Percentiles rank a stretch among this genome's conserved stretches.
These are phyloP conservation scores for Diplogasteroides magnus DNA, from an alignment of 1,140 invertebrate genomes.

Conservation along the genomic window DNA sequence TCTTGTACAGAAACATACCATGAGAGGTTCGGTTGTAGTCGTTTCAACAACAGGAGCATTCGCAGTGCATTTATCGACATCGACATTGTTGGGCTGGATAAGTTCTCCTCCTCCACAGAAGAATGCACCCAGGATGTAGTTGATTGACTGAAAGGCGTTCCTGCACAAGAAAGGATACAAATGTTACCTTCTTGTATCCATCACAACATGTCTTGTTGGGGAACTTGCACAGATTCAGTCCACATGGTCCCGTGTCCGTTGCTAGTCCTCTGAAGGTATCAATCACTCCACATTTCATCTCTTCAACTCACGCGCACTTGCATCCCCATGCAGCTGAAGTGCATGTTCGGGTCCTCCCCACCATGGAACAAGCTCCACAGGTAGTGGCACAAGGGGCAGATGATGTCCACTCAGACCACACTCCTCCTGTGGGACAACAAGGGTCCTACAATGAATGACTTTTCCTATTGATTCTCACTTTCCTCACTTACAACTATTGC, in stretches of 20 bases:
- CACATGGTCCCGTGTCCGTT: background rate
- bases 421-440: background rate
- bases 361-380: background rate
- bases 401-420: background rate
- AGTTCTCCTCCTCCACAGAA: background rate
- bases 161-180: too few species aligned
- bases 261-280: background rate
- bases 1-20: background rate
- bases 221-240: background rate
- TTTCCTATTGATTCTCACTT: too few species aligned
- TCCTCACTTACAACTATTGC: too few species aligned
- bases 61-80: background rate
- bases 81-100: background rate
- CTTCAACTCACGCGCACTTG: background rate
- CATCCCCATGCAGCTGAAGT: background rate
- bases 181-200: too few species aligned
- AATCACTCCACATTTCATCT: background rate
- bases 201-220: too few species aligned
- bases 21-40: background rate
- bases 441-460: too few species aligned
- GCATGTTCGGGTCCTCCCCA: background rate
- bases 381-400: background rate
- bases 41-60: background rate
- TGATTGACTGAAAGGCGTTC: too few species aligned
- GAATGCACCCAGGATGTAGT: too few species aligned